A percentile compares a stretch with the other conserved stretches of the same genome.
Conservation (phyloP, 92 coral and sea anemone species). For the Umimayanthus chanpuru region DNA sequence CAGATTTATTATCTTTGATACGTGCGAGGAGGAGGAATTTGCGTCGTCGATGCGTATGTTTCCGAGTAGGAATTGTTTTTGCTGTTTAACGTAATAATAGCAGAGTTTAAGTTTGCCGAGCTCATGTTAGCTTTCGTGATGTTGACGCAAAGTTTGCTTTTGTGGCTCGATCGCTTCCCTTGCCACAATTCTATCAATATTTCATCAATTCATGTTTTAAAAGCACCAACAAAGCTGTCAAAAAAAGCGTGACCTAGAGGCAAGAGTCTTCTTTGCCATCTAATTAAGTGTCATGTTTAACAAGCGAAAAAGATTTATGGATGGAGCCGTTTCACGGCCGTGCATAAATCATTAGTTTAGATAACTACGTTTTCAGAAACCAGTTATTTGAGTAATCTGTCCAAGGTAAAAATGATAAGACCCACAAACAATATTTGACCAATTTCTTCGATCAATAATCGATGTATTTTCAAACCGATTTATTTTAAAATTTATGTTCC, state of each 20-base stretch:
- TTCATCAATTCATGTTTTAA: slow-evolving; percentile 27
- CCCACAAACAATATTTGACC: neutral
- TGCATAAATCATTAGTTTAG: neutral
- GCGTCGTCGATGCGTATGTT: neutral
- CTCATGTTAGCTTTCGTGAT: slow-evolving; percentile 9
- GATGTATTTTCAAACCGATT: neutral
- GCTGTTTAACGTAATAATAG: neutral
- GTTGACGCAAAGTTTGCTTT: neutral
- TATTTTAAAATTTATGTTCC: neutral
- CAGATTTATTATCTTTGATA: neutral
- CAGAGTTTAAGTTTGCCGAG: neutral
- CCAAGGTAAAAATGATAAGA: neutral
- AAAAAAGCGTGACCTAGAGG: slow-evolving; percentile 21
- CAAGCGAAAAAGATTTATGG: neutral
- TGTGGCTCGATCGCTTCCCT: neutral
- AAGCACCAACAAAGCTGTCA: slow-evolving; percentile 7
- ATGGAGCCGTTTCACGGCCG: neutral
- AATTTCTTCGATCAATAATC: no score
- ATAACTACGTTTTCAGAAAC: neutral
- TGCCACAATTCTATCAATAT: slow-evolving; percentile 13
- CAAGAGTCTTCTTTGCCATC: neutral
- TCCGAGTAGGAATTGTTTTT: neutral
- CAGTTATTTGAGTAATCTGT: neutral
- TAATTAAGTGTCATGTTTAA: slow-evolving; percentile 19
- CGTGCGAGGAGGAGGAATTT: slow-evolving; percentile 31